Evolutionary conservation across 2,797 vertebrate genomes (phyloP).

Genomic region (Pitangus sulphuratus): DNA sequence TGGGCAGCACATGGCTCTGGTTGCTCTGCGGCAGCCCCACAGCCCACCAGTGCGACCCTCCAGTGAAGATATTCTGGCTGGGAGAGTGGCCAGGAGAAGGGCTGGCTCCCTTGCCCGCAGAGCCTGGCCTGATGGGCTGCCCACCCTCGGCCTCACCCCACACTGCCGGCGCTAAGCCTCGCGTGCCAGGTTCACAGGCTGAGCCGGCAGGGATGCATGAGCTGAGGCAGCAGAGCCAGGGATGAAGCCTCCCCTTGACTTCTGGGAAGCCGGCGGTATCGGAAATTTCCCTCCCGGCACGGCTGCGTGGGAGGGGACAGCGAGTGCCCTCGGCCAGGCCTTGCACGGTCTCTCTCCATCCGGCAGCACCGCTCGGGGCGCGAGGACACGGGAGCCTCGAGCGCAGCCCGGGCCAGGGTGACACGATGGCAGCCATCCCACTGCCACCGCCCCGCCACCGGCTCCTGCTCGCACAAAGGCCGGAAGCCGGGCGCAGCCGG

Average conservation of each 20-base stretch:
- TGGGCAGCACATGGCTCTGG: not conserved
- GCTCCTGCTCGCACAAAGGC: not conserved
- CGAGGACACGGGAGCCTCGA: not conserved
- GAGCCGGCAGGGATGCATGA: not conserved
- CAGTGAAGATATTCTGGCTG: not conserved
- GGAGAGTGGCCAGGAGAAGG: conserved; percentile 1
- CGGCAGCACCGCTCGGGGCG: not conserved
- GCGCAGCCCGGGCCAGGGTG: not conserved
- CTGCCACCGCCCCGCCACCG: not conserved
- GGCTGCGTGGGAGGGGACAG: not conserved
- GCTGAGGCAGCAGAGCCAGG: not conserved
- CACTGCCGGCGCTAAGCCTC: not conserved
- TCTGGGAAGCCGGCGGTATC: not conserved
- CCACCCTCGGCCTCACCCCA: fast-evolving
- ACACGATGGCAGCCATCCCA: not conserved
- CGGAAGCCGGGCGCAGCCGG: not conserved
- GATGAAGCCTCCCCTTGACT: not conserved
- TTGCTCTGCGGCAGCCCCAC: not conserved
- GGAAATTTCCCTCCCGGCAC: not conserved
- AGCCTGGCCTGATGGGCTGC: not conserved
- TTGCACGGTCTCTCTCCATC: not conserved
- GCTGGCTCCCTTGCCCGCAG: not conserved
- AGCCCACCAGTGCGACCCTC: not conserved
- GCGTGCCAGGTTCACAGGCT: not conserved
- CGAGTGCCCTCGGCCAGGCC: not conserved